Conservation (phyloP, 2,888 invertebrate species). For the Thymelicus acteon region DNA sequence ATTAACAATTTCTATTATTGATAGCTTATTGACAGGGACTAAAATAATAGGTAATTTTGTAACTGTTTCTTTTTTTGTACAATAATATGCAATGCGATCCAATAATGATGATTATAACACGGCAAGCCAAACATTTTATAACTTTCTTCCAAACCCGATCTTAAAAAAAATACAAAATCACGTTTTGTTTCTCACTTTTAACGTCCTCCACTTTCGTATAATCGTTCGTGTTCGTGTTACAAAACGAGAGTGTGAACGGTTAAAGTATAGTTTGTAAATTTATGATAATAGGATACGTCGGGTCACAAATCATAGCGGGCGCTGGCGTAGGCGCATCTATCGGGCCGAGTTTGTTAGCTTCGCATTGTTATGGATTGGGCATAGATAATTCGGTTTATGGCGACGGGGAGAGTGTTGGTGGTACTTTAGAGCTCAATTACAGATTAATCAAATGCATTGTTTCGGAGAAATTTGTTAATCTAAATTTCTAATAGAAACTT, state of each 20-base stretch:
- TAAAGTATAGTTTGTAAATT: constrained; percentile 58
- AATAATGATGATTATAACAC: too few species aligned
- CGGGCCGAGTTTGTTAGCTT: constrained; percentile 41
- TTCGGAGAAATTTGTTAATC: constrained; percentile 28
- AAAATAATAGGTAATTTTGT: too few species aligned
- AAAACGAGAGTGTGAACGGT: constrained; percentile 40
- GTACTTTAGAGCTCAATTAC: constrained; percentile 32
- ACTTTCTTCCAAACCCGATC: constrained; percentile 4
- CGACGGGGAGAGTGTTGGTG: constrained; percentile 44
- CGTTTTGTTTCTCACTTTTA: constrained; percentile 4
- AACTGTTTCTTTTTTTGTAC: too few species aligned
- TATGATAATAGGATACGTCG: constrained; percentile 61
- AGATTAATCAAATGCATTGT: constrained; percentile 37
- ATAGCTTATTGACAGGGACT: too few species aligned
- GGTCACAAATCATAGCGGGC: constrained; percentile 42
- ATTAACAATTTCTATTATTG: too few species aligned
- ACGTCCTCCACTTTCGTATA: not conserved
- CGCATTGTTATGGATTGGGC: constrained; percentile 46
- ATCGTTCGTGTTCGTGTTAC: constrained; percentile 7
- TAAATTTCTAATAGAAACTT: constrained; percentile 10
- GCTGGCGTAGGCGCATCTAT: constrained; percentile 48
- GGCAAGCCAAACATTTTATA: too few species aligned
- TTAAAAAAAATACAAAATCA: not conserved
- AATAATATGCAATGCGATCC: too few species aligned
- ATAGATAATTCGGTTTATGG: constrained; percentile 50